Base-by-base conservation (phyloP, 2,888 invertebrate species). In the Tipula confusa region DNA sequence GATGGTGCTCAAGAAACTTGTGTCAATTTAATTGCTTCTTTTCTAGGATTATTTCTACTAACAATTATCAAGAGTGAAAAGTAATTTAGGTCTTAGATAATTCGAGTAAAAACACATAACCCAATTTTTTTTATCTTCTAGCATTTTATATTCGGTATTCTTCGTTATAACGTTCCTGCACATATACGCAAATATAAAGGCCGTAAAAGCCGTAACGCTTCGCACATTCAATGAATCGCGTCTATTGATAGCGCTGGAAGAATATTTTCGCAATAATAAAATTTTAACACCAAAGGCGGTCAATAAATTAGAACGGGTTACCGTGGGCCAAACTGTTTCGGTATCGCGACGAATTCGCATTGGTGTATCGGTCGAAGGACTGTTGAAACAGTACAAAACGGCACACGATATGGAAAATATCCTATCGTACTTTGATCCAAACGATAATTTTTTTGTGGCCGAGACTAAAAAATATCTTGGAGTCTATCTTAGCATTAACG, bases 1-100 rank as follows among this genome's bases (percentile, higher is more conserved):
- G 98, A 99, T 88, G 95, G 97, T 5, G 97, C 98, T 85, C 99
- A 99, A 91, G 99, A 99, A 89, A 98, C 98, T 0, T 93, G 97
- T 85, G 98, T 99, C 13, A 98, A 98, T 90, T 91, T 98, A 80
- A 89, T 95, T 48, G 98, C 96, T 9, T 95, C 98, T 9, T 88
- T 97, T 82, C 89, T 93, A 83, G 97, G 96, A 83, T 91, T 98
- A 82, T 89, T 94, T 64, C 89, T 98, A 83, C 91, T 98, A 79
- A 94, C 94, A 6, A 86, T 90, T 85, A 92, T 94, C 86, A 92
- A 89, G 91, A 91, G 87, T 88, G 90, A 87, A 87, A 89, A 87
- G 90, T 91, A 88, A 90, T 88, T 7, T n/a, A 85, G 28, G 38
- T 82, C 18, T 29, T n/a, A n/a, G n/a, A n/a, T n/a, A n/a, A 29